Evolutionary conservation across 2,113 vertebrate species (phyloP).

Genomic region (Mustela lutreola): DNA sequence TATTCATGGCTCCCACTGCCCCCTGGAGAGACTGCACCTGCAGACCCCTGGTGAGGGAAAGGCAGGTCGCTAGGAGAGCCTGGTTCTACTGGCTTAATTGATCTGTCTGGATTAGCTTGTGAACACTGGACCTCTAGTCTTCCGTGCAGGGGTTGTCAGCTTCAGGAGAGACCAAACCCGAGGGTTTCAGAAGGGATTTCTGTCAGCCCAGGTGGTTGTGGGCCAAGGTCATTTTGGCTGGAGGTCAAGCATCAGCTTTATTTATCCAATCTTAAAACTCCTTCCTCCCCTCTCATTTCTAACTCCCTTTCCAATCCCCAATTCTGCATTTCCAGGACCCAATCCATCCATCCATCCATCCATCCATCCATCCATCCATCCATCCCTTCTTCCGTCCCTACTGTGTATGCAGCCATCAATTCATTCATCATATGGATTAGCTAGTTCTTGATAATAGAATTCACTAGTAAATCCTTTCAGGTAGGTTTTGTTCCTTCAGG

Average conservation of each 20-base stretch:
- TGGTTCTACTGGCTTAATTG: constrained; percentile 84
- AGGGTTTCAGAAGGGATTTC: constrained; percentile 11
- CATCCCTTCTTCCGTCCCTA: neutral
- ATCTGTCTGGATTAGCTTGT: constrained; percentile 87
- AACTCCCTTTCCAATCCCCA: neutral
- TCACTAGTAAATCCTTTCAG: neutral
- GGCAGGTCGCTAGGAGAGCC: neutral
- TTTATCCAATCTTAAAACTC: constrained; percentile 6
- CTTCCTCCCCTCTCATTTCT: neutral
- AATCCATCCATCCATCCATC: too few relatives aligned
- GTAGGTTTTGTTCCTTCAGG: constrained; percentile 39
- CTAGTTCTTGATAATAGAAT: constrained; percentile 16
- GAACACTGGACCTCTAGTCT: constrained; percentile 81
- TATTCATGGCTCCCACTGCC: constrained; percentile 95
- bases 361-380: neutral
- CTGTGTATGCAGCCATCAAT: neutral
- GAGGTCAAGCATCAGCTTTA: constrained; percentile 1
- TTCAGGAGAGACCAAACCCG: constrained; percentile 80
- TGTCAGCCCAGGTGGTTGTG: constrained; percentile 13
- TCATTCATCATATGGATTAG: neutral
- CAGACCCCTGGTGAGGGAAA: constrained; percentile 83
- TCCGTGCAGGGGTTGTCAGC: constrained; percentile 75
- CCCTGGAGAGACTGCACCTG: constrained; percentile 95
- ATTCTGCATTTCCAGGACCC: neutral
- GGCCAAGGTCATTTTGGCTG: constrained; percentile 23